Conservation (phyloP, 2,888 invertebrate species). For the Bhutanitis thaidina region DNA sequence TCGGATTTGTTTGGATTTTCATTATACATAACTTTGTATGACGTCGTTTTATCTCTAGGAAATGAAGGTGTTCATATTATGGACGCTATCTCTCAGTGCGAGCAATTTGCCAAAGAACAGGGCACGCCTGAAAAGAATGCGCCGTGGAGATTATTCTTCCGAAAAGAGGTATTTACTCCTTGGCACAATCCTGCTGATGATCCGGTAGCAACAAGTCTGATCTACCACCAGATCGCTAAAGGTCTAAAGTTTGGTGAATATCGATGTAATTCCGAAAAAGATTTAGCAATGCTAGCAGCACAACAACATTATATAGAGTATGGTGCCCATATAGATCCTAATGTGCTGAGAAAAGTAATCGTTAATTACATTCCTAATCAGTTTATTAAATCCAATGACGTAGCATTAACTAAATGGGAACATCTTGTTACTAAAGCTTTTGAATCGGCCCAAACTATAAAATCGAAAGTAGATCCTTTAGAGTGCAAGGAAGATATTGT, state of each 20-base stretch:
- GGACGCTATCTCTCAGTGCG: slow-evolving; percentile 97
- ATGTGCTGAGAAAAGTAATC: slow-evolving; percentile 84
- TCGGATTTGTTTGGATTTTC: slow-evolving; percentile 95
- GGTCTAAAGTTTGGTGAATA: slow-evolving; percentile 97
- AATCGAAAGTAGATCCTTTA: slow-evolving; percentile 81
- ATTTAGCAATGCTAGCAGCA: slow-evolving; percentile 92
- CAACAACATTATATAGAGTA: slow-evolving; percentile 94
- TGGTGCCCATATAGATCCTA: slow-evolving; percentile 83
- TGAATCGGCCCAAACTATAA: slow-evolving; percentile 85
- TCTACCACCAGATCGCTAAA: slow-evolving; percentile 92
- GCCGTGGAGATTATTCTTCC: slow-evolving; percentile 92
- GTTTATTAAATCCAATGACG: slow-evolving; percentile 82
- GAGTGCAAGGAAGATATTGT: slow-evolving; percentile 95
- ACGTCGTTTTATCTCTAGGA: slow-evolving; percentile 94
- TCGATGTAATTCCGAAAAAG: slow-evolving; percentile 89
- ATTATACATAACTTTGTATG: slow-evolving; percentile 92
- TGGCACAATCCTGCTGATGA: slow-evolving; percentile 95
- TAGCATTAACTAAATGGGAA: slow-evolving; percentile 85
- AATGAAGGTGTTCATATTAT: slow-evolving; percentile 94
- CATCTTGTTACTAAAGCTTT: slow-evolving; percentile 86
- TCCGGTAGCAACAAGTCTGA: slow-evolving; percentile 90
- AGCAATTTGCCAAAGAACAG: slow-evolving; percentile 95
- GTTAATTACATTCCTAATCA: slow-evolving; percentile 91
- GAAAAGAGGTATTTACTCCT: slow-evolving; percentile 94
- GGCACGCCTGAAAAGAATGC: slow-evolving; percentile 91